Conservation (phyloP, 2,888 invertebrate genomes). For the Agapostemon virescens region DNA sequence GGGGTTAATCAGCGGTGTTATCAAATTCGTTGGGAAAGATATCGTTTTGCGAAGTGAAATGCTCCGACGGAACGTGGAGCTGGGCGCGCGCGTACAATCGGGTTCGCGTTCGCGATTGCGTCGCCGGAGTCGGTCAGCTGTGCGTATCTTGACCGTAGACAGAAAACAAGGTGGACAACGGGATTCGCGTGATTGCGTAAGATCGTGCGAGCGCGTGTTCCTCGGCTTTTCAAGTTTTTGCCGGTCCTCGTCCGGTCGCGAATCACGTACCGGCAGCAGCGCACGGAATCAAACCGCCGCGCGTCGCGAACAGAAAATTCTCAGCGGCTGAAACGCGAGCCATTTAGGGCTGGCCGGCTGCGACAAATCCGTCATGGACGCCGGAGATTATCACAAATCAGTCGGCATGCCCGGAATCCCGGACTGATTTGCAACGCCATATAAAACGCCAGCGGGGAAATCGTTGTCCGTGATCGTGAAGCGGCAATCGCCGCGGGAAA, state of each 20-base stretch:
- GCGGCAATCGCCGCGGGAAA: constrained; percentile 49
- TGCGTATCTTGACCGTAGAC: constrained; percentile 50
- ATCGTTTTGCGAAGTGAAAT: not conserved
- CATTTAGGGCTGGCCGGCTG: constrained; percentile 75
- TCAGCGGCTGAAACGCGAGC: constrained; percentile 56
- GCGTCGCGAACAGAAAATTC: constrained; percentile 33
- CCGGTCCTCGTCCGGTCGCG: constrained; percentile 64
- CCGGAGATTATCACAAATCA: constrained; percentile 77
- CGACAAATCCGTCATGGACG: constrained; percentile 75
- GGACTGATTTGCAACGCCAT: constrained; percentile 77
- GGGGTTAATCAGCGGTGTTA: not conserved
- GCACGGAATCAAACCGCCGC: not conserved
- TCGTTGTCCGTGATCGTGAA: constrained; percentile 68
- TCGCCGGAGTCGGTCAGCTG: constrained; percentile 58
- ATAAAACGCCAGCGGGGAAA: constrained; percentile 67
- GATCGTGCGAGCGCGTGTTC: constrained; percentile 61
- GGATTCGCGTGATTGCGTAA: constrained; percentile 72
- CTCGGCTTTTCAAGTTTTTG: constrained; percentile 69
- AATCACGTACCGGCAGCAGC: constrained; percentile 32
- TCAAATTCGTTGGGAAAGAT: not conserved
- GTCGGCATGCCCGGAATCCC: constrained; percentile 77
- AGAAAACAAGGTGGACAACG: constrained; percentile 67
- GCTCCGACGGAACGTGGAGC: constrained; percentile 1
- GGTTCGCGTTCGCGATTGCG: constrained; percentile 53
- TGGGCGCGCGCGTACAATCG: constrained; percentile 30